Evolutionary conservation across 2,888 invertebrate genomes (phyloP).

Genomic region (Lathronympha strigana): DNA sequence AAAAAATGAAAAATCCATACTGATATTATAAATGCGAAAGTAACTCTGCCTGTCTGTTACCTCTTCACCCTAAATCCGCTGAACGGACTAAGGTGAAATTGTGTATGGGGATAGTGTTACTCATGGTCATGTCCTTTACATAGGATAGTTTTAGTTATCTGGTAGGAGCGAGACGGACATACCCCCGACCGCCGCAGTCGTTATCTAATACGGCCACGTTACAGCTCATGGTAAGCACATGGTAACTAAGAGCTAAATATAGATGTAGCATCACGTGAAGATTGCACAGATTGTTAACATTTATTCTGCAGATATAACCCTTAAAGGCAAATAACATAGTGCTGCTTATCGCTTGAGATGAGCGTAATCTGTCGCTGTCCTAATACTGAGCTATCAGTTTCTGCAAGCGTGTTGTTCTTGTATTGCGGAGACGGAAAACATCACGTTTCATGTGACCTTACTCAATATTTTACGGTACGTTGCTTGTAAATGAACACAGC

Average conservation of each 20-base stretch:
- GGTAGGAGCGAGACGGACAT: too few species aligned
- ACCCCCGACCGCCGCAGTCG: too few species aligned
- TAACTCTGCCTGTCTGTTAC: too few species aligned
- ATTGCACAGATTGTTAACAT: slow-evolving; percentile 15
- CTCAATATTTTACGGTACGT: slow-evolving; percentile 12
- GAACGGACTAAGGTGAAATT: too few species aligned
- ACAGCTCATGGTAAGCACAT: too few species aligned
- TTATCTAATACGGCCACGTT: too few species aligned
- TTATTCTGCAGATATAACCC: not conserved
- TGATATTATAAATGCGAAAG: too few species aligned
- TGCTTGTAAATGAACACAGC: not conserved
- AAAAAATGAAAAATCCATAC: too few species aligned
- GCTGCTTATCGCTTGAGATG: not conserved
- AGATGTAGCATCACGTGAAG: slow-evolving; percentile 15
- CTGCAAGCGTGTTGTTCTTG: not conserved
- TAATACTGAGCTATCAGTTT: not conserved
- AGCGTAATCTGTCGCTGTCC: not conserved
- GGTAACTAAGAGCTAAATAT: not conserved
- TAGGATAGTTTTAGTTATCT: too few species aligned
- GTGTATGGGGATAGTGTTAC: too few species aligned
- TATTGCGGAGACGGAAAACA: slow-evolving; percentile 2
- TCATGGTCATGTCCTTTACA: too few species aligned
- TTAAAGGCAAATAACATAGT: not conserved
- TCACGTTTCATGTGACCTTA: slow-evolving; percentile 20
- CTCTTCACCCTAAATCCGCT: too few species aligned